Evolutionary conservation across 2,113 vertebrate genomes (phyloP), one percentile per base, ranked within the genome.

Genomic region (Nothocercus nigrocapillus): DNA sequence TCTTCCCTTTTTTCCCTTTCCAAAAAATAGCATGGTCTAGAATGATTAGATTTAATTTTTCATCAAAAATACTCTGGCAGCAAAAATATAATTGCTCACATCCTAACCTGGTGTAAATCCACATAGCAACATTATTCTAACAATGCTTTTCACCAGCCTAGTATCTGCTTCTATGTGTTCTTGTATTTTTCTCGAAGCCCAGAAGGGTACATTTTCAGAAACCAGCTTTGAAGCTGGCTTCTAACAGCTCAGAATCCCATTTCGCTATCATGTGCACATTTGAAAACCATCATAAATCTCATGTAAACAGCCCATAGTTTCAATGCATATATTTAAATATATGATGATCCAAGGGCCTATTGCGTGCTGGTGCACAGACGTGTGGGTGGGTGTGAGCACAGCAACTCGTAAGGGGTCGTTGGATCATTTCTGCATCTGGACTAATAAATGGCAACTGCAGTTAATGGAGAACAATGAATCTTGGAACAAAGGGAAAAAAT

Each of bases 381-480:
- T 24, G 61, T 34, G 85, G 83, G 84, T 67, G 95, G 78, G 87
- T 89, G 70, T 6, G 32, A 80, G n/a, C 44, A 13, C 53, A 36
- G 17, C 13, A 10, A 4, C 93, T 73, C 62, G 19, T 72, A 45
- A 68, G 69, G 79, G 79, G 62, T 92, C 42, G 11, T 76, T 32
- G 84, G 61, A 91, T 96, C 91, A 58, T 89, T 91, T 92, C 90
- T 83, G 88, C 95, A 95, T 96, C 92, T 92, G 96, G 85, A 91
- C 88, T 95, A 93, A 96, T 96, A 96, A 97, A 96, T 42, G 69
- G 61, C 94, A 96, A 96, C 93, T 76, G 89, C 90, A 96, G 85
- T 94, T 97, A 95, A 91, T 91, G 95, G 95, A 51, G 86, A 96
- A 97, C 94, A 97, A 97, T 97, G 94, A 95, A 94, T 87, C 74